Evolutionary conservation across 2,113 vertebrate species (phyloP).

Genomic region (Loxodonta africana): DNA sequence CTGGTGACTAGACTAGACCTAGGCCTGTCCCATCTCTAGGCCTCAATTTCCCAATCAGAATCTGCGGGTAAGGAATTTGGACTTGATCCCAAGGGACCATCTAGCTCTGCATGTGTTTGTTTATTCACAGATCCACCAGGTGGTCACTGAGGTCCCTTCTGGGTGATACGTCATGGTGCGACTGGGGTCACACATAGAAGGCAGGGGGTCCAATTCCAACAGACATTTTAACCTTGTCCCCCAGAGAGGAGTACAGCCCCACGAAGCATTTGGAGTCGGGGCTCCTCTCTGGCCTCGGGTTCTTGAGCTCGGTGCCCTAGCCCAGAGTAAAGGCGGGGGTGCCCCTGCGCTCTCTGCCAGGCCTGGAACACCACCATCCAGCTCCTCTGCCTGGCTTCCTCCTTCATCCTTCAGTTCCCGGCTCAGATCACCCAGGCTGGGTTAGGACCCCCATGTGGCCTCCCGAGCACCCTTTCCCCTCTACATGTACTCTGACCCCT

Average conservation of each 20-base stretch:
- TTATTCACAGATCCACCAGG: neutral
- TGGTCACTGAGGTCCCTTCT: neutral
- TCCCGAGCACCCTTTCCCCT: neutral
- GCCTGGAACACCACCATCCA: neutral
- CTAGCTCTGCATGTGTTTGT: neutral
- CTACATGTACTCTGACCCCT: neutral
- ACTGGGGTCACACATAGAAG: neutral
- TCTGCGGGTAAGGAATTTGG: neutral
- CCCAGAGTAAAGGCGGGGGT: neutral
- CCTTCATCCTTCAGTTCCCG: neutral
- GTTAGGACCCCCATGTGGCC: neutral
- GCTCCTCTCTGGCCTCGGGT: neutral
- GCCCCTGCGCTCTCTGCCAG: neutral
- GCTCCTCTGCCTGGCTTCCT: too few relatives aligned
- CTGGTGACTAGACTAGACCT: neutral
- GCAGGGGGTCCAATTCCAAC: neutral
- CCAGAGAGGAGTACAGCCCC: neutral
- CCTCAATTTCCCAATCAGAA: constrained; percentile 46
- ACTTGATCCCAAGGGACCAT: neutral
- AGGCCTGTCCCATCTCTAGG: neutral
- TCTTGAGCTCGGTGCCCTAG: neutral
- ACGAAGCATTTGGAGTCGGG: neutral
- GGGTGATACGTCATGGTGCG: neutral
- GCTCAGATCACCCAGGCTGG: neutral
- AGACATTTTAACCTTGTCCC: neutral